Base-by-base conservation (phyloP, 1,140 invertebrate species). In the Diploscapter pachys region DNA sequence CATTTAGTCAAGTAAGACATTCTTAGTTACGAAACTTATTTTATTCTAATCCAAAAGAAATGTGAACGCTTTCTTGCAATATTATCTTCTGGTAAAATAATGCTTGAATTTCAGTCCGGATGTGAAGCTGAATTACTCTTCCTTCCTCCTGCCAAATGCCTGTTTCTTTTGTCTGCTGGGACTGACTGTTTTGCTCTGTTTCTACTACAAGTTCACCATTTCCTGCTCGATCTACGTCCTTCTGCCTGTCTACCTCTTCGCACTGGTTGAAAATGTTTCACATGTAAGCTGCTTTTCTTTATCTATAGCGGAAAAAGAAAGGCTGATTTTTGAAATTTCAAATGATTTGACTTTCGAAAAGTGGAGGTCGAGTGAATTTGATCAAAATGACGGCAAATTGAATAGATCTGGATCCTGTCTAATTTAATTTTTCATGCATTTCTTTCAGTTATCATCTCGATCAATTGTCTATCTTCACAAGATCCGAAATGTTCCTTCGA, bases 211-310 rank as follows among this genome's bases (percentile, higher is more conserved):
- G 65, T 82, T 89, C 59, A 89, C 89, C 49, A 65, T 87, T 13
- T 89, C 89, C 70, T 90, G 90, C 86, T 89, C 90, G 82, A 80
- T 91, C 57, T 91, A 91, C 82, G 89, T 89, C 74, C 80, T 90
- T 56, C 80, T 90, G 78, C 90, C 91, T 49, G 81, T 91, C 61
- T 77, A 88, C 51, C 80, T 91, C 5, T 90, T 90, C 89, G 88
- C 87, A 79, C 81, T 85, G 79, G 87, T 88, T 5, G 73, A 74
- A 57, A 74, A 74, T 55, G 50, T 66, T 11, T 68, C 65, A 50
- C 3, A 52, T 8, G 4, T 69, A 9, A 56, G 31, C 31, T 31
- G 31, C 31, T 31, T 31, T 31, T 31, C 31, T 31, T 31, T 31
- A 31, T 31, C 31, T 31, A 31, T 31, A 31, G 31, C 31, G 31